These are phyloP conservation scores for Cheilosia impressa DNA, from an alignment of 2,888 invertebrate genomes.

Conservation along the genomic window DNA sequence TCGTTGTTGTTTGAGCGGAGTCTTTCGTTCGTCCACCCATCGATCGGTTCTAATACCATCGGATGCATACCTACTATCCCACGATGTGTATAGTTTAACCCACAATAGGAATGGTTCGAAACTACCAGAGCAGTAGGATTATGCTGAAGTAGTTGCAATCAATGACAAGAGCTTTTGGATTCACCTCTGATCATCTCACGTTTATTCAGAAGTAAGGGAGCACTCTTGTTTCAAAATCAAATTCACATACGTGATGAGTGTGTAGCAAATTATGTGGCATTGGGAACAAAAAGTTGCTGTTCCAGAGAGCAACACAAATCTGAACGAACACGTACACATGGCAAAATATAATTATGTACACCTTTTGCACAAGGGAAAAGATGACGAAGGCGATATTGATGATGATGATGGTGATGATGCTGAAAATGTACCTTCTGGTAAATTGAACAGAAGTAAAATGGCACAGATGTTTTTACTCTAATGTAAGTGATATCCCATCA, in stretches of 20 bases:
- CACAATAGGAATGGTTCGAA: constrained; percentile 56
- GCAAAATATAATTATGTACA: constrained; percentile 68
- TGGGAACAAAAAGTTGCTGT: constrained; percentile 12
- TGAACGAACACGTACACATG: constrained; percentile 64
- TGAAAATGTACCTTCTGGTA: constrained; percentile 28
- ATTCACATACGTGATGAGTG: constrained; percentile 71
- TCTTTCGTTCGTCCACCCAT: constrained; percentile 35
- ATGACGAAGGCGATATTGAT: constrained; percentile 1
- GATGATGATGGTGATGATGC: constrained; percentile 29
- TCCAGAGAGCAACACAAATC: constrained; percentile 53
- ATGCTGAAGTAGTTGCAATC: constrained; percentile 70
- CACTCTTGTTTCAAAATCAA: constrained; percentile 64
- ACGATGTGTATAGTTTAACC: constrained; percentile 48
- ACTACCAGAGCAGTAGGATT: constrained; percentile 36
- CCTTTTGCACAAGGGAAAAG: constrained; percentile 30
- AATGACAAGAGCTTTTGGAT: constrained; percentile 65
- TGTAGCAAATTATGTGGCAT: constrained; percentile 25
- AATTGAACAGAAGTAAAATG: constrained; percentile 45
- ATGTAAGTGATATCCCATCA: not conserved
- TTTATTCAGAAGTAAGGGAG: constrained; percentile 54
- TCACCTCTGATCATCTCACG: constrained; percentile 37
- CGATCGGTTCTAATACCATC: constrained; percentile 32
- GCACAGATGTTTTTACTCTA: constrained; percentile 56
- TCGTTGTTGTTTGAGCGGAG: constrained; percentile 12
- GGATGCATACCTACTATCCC: constrained; percentile 30